A percentile compares a stretch with the other conserved stretches of the same genome.
These are phyloP conservation scores for Hepsetus odoe DNA, from an alignment of 2,113 vertebrate species.

Conservation along the genomic window DNA sequence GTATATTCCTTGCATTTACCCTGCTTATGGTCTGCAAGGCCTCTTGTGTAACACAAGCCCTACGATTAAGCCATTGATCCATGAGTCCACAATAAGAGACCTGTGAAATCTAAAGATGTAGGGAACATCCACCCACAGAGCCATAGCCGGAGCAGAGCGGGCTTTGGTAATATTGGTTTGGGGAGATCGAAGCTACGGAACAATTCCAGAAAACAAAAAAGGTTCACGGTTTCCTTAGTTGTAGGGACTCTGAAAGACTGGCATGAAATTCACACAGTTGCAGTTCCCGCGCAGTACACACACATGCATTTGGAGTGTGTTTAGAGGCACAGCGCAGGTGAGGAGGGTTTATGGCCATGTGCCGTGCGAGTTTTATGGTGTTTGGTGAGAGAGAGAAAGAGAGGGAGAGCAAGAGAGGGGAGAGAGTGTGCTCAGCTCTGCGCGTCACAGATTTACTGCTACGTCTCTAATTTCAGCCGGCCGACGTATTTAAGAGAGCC, in stretches of 20 bases:
- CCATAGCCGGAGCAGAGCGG: constrained; percentile 26
- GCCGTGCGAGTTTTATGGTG: constrained; percentile 57
- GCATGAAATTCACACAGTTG: constrained; percentile 12
- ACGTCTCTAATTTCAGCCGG: constrained; percentile 71
- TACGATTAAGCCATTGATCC: constrained; percentile 49
- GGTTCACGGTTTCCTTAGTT: background rate
- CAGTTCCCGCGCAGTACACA: background rate
- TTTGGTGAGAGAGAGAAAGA: constrained; percentile 57
- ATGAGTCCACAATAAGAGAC: constrained; percentile 46
- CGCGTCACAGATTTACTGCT: constrained; percentile 68
- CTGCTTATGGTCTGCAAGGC: constrained; percentile 18
- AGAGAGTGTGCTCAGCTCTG: constrained; percentile 45
- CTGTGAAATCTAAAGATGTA: constrained; percentile 52
- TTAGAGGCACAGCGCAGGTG: constrained; percentile 36
- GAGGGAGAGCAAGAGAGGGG: constrained; percentile 10
- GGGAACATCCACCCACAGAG: constrained; percentile 32
- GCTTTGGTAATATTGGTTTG: constrained; percentile 30
- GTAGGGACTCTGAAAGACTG: constrained; percentile 5
- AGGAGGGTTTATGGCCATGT: constrained; percentile 49
- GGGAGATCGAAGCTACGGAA: constrained; percentile 10
- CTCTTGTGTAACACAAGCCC: constrained; percentile 51
- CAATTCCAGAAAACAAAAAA: constrained; percentile 6
- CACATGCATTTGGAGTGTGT: constrained; percentile 22
- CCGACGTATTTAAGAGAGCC: constrained; percentile 72
- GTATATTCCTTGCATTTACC: constrained; percentile 29